Conservation (phyloP, 2,797 vertebrate genomes). For the Gobio occitaniae region DNA sequence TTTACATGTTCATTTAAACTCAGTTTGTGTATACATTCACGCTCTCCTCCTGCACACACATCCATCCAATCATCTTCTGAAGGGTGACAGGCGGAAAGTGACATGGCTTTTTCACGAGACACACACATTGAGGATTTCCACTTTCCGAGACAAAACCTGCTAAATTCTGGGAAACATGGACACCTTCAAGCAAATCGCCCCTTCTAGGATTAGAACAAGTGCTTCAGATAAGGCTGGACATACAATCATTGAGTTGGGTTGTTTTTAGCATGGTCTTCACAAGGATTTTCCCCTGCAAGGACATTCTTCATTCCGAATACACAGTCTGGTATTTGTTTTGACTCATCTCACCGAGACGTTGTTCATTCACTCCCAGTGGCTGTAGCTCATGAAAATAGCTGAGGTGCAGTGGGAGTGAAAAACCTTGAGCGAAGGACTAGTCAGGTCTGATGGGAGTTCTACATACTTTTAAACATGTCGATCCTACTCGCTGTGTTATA, state of each 20-base stretch:
- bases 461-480: constrained; percentile 2
- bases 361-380: constrained; percentile 44
- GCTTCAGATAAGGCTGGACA: constrained; percentile 60
- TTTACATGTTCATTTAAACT: constrained; percentile 26
- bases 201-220: constrained; percentile 33
- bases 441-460: neutral
- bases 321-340: constrained; percentile 62
- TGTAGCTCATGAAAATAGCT: constrained; percentile 38
- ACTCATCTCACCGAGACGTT: constrained; percentile 51
- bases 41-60: constrained; percentile 3
- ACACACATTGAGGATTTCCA: constrained; percentile 35
- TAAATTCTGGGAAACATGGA: constrained; percentile 38
- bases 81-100: constrained; percentile 46
- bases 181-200: constrained; percentile 43
- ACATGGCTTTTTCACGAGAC: constrained; percentile 20
- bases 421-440: constrained; percentile 32
- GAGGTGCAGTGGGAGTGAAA: constrained; percentile 23
- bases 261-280: constrained; percentile 57
- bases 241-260: constrained; percentile 56
- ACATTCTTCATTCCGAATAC: constrained; percentile 58
- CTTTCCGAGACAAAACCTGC: constrained; percentile 24
- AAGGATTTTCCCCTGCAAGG: constrained; percentile 58
- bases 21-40: constrained; percentile 11
- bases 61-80: constrained; percentile 27
- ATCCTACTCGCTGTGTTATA: neutral